Conservation (phyloP, 2,888 invertebrate genomes). For the Volucella inanis region DNA sequence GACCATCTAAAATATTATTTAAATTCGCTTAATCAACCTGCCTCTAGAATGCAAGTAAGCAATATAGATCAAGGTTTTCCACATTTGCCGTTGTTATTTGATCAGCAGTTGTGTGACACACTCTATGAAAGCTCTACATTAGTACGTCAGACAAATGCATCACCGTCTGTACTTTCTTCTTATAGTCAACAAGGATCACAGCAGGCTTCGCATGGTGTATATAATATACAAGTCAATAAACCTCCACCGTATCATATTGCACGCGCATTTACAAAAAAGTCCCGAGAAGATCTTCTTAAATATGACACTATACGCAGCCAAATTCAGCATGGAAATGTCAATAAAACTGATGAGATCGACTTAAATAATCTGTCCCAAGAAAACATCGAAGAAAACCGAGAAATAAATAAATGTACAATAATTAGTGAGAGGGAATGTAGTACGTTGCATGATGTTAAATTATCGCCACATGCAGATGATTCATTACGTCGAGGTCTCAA, state of each 20-base stretch:
- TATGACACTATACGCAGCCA: conserved; percentile 81
- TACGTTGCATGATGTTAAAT: neutral
- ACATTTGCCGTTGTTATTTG: conserved; percentile 26
- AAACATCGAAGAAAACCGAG: neutral
- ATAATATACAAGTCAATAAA: conserved; percentile 76
- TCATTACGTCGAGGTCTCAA: conserved; percentile 6
- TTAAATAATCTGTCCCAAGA: neutral
- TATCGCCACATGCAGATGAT: conserved; percentile 5
- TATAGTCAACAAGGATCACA: conserved; percentile 50
- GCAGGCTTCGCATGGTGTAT: conserved; percentile 20
- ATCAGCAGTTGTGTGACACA: conserved; percentile 30
- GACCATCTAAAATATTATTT: conserved; percentile 28
- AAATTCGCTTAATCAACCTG: conserved; percentile 34
- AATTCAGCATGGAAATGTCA: conserved; percentile 52
- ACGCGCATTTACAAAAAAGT: conserved; percentile 91
- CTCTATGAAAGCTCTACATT: conserved; percentile 26
- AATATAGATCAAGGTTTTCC: conserved; percentile 15
- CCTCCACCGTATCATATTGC: conserved; percentile 94
- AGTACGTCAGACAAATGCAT: conserved; percentile 37
- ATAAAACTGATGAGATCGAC: neutral
- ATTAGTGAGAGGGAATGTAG: neutral
- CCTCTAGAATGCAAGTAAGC: conserved; percentile 47
- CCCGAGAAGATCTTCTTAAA: conserved; percentile 80
- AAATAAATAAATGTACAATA: neutral
- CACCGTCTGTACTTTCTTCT: conserved; percentile 36